Conservation (phyloP, 2,888 invertebrate genomes). For the Dorcus parallelipipedus region DNA sequence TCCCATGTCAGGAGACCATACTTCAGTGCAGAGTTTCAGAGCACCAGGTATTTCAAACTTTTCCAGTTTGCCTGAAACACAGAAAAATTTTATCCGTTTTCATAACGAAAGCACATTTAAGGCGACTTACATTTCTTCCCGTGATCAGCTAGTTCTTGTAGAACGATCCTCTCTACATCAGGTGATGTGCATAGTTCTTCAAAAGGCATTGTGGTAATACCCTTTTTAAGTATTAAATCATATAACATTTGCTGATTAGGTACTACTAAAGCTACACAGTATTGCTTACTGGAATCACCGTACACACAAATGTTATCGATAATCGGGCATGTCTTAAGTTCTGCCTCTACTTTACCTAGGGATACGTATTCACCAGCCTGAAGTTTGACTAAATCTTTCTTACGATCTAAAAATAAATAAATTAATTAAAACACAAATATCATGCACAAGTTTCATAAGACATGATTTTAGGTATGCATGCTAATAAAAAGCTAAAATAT, state of each 20-base stretch:
- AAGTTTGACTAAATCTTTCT: constrained; percentile 97
- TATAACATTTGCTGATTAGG: constrained; percentile 71
- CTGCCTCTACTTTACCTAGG: constrained; percentile 93
- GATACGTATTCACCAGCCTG: constrained; percentile 98
- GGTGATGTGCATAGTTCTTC: constrained; percentile 74
- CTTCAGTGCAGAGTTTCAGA: constrained; percentile 82
- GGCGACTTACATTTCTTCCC: constrained; percentile 75
- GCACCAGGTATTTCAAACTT: constrained; percentile 91
- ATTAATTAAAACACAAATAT: too few species aligned
- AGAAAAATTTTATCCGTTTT: neutral
- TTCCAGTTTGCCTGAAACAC: constrained; percentile 74
- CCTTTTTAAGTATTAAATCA: constrained; percentile 69
- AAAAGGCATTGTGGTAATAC: constrained; percentile 57
- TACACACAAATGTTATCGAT: constrained; percentile 98
- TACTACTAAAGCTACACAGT: constrained; percentile 87
- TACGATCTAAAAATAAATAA: constrained; percentile 71
- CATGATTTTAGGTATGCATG: too few species aligned
- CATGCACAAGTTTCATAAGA: too few species aligned
- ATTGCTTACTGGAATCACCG: constrained; percentile 82
- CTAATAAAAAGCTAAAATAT: too few species aligned
- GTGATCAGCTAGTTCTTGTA: constrained; percentile 78
- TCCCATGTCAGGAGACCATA: constrained; percentile 97
- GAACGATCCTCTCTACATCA: constrained; percentile 73
- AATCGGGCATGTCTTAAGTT: constrained; percentile 88
- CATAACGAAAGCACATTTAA: neutral